These are phyloP conservation scores for Drosophila recens DNA, from an alignment of 2,888 invertebrate genomes.

Conservation along the genomic window DNA sequence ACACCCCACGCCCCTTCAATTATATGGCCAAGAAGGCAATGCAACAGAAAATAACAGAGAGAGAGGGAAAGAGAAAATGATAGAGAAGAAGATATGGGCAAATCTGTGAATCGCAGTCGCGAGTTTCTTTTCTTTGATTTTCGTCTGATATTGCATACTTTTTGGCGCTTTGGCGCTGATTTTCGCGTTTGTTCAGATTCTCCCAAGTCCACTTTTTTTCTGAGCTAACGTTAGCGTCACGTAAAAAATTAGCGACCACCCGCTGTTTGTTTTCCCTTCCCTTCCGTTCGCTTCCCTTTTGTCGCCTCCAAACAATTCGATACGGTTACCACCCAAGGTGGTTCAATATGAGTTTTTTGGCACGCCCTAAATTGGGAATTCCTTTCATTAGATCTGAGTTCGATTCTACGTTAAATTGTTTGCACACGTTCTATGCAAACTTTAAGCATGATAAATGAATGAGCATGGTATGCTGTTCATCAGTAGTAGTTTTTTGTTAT, in stretches of 20 bases:
- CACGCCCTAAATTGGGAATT: slow-evolving; percentile 67
- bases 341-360: slow-evolving; percentile 58
- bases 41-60: not conserved
- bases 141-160: slow-evolving; percentile 65
- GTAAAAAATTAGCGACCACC: slow-evolving; percentile 79
- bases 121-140: slow-evolving; percentile 66
- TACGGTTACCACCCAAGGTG: slow-evolving; percentile 66
- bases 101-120: slow-evolving; percentile 47
- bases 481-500: slow-evolving; percentile 4
- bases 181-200: slow-evolving; percentile 52
- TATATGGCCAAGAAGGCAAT: slow-evolving; percentile 36
- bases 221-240: slow-evolving; percentile 60
- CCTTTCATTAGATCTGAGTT: slow-evolving; percentile 53
- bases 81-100: slow-evolving; percentile 1
- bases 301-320: not conserved
- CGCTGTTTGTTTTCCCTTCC: slow-evolving; percentile 58
- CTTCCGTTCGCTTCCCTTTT: slow-evolving; percentile 12
- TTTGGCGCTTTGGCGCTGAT: slow-evolving; percentile 72
- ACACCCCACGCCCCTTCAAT: slow-evolving; percentile 63
- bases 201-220: slow-evolving; percentile 22
- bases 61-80: not conserved
- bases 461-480: slow-evolving; percentile 50
- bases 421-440: slow-evolving; percentile 75
- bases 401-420: slow-evolving; percentile 60
- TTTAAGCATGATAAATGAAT: slow-evolving; percentile 82